Conservation (phyloP, 2,797 vertebrate species). For the Schizopygopsis malacanthus region DNA sequence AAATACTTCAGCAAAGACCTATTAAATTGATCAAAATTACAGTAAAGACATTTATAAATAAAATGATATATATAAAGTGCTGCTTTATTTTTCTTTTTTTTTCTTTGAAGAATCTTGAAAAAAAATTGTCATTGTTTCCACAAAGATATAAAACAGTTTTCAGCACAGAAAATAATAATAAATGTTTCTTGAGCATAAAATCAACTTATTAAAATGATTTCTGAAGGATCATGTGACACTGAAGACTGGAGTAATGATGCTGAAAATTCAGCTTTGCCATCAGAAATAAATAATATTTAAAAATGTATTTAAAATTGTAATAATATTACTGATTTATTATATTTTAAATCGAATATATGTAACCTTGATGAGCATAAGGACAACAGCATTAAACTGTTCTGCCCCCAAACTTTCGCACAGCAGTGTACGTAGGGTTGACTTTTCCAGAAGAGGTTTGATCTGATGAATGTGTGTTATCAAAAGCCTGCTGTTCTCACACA, state of each 20-base stretch:
- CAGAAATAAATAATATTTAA: background rate
- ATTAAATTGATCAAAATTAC: background rate
- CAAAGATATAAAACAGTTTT: background rate
- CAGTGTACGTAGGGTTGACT: background rate
- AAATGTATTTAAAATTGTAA: background rate
- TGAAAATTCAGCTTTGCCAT: background rate
- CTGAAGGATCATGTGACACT: background rate
- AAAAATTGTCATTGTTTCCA: background rate
- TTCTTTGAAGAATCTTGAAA: background rate
- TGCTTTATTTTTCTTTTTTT: background rate
- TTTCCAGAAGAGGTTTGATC: background rate
- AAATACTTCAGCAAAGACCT: no score
- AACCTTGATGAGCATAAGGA: background rate
- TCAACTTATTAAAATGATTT: background rate
- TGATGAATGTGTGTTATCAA: background rate
- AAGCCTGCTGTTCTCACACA: constrained; percentile 46
- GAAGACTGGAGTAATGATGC: background rate
- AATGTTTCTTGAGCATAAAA: background rate
- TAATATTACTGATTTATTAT: background rate
- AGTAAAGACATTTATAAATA: background rate
- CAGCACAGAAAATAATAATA: background rate
- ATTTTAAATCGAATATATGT: background rate
- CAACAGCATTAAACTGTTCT: background rate
- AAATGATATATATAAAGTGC: no score
- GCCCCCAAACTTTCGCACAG: background rate